Percentiles rank a stretch among this genome's conserved stretches.
phyloP scores from a whole-genome alignment of 2,797 vertebrate genomes.

The Erpetoichthys calabaricus region DNA sequence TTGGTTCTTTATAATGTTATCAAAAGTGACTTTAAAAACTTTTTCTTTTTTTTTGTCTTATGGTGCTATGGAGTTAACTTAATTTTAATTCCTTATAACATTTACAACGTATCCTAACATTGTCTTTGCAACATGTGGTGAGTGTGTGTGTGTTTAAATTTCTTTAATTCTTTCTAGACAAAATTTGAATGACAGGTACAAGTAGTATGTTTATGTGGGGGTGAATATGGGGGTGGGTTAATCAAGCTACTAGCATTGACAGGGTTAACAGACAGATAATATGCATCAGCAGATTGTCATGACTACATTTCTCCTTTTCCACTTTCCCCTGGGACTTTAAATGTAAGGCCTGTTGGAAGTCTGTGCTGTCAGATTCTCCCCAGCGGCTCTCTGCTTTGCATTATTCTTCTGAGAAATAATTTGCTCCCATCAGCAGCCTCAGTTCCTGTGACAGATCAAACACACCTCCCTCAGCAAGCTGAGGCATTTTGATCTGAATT shows the following conservation, averaged over 20 bases:
- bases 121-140: too few species aligned
- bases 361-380: slow-evolving; percentile 11
- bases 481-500: slow-evolving; percentile 12
- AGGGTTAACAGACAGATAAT: slow-evolving; percentile 12
- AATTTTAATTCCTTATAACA: too few species aligned
- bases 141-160: too few species aligned
- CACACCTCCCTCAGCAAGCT: slow-evolving; percentile 10
- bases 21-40: too few species aligned
- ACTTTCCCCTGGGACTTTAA: slow-evolving; percentile 10
- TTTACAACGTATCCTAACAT: too few species aligned
- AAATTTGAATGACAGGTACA: too few species aligned
- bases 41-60: too few species aligned
- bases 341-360: slow-evolving; percentile 9
- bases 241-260: background rate
- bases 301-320: slow-evolving; percentile 8
- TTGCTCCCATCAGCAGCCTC: slow-evolving; percentile 14
- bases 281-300: slow-evolving; percentile 12
- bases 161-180: too few species aligned
- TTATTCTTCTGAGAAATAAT: slow-evolving; percentile 13
- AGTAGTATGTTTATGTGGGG: too few species aligned
- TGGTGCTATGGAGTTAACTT: too few species aligned
- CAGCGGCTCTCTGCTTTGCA: slow-evolving; percentile 8
- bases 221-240: too few species aligned
- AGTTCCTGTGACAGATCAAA: slow-evolving; percentile 16
- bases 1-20: too few species aligned